A percentile compares a stretch with the other conserved stretches of the same genome.
Conservation (phyloP, 2,113 vertebrate genomes). For the Eupsittula cactorum region DNA sequence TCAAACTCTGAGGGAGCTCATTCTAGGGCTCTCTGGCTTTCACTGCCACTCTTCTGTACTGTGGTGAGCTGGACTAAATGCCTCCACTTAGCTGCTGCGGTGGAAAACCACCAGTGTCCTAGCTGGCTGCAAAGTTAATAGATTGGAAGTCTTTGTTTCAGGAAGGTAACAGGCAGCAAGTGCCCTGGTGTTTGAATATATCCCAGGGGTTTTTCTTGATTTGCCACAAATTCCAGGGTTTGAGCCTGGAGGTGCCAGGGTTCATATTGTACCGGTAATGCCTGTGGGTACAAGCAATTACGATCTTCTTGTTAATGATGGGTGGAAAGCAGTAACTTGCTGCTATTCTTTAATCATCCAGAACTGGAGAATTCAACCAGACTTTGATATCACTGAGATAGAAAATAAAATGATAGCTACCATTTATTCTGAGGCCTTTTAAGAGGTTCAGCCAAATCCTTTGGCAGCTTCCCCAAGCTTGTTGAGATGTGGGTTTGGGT, state of each 20-base stretch:
- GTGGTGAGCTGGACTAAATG: not conserved
- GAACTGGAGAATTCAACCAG: conserved; percentile 7
- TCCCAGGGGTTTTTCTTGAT: not conserved
- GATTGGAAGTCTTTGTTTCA: not conserved
- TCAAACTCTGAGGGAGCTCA: not conserved
- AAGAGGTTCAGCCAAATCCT: conserved; percentile 41
- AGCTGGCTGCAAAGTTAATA: not conserved
- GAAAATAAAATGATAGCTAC: conserved; percentile 39
- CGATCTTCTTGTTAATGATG: not conserved
- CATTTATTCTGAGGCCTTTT: conserved; percentile 16
- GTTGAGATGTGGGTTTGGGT: conserved; percentile 30
- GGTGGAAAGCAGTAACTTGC: not conserved
- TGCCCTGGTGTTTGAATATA: not conserved
- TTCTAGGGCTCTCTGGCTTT: not conserved
- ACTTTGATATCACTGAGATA: not conserved
- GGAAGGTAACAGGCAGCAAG: not conserved
- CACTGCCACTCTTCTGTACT: not conserved
- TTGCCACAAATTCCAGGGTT: not conserved
- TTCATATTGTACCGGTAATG: not conserved
- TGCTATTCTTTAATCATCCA: not conserved
- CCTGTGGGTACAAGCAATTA: not conserved
- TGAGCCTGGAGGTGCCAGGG: not conserved
- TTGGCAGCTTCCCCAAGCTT: conserved; percentile 41
- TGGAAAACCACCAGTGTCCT: not conserved
- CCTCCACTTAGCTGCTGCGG: not conserved